Conservation (phyloP, 2,888 invertebrate genomes). For the Leucoma salicis region DNA sequence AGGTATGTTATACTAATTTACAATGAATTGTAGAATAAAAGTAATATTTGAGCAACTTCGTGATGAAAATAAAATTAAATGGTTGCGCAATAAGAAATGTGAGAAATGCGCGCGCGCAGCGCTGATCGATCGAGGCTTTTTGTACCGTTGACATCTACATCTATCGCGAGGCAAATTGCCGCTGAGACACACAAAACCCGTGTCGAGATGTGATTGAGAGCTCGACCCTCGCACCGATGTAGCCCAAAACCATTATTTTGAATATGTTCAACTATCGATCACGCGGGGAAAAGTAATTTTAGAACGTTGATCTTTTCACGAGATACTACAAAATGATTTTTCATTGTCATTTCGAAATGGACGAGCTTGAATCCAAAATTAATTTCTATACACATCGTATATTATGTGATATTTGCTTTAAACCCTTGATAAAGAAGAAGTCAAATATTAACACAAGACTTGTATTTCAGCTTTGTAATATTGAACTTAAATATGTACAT, state of each 20-base stretch:
- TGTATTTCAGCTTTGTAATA: too few relatives aligned
- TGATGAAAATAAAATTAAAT: slow-evolving; percentile 26
- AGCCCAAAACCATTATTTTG: slow-evolving; percentile 61
- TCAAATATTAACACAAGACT: too few relatives aligned
- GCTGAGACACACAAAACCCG: slow-evolving; percentile 51
- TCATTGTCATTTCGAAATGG: slow-evolving; percentile 43
- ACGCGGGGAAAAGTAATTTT: slow-evolving; percentile 48
- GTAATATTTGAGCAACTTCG: background rate
- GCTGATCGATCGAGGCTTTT: slow-evolving; percentile 78
- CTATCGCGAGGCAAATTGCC: slow-evolving; percentile 76
- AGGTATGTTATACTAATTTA: too few relatives aligned
- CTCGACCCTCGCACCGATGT: slow-evolving; percentile 40
- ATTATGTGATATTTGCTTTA: too few relatives aligned
- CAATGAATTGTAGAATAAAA: too few relatives aligned
- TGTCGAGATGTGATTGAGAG: slow-evolving; percentile 67
- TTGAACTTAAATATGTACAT: too few relatives aligned
- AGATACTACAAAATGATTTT: slow-evolving; percentile 45
- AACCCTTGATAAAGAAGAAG: too few relatives aligned
- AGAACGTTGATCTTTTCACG: slow-evolving; percentile 49
- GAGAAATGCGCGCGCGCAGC: slow-evolving; percentile 61
- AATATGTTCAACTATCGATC: slow-evolving; percentile 73
- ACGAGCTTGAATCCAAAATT: too few relatives aligned
- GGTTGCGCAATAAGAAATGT: slow-evolving; percentile 29
- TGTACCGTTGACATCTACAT: slow-evolving; percentile 78
- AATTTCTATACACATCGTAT: too few relatives aligned